Evolutionary conservation across 2,797 vertebrate genomes (phyloP).

Genomic region (Dermochelys coriacea): DNA sequence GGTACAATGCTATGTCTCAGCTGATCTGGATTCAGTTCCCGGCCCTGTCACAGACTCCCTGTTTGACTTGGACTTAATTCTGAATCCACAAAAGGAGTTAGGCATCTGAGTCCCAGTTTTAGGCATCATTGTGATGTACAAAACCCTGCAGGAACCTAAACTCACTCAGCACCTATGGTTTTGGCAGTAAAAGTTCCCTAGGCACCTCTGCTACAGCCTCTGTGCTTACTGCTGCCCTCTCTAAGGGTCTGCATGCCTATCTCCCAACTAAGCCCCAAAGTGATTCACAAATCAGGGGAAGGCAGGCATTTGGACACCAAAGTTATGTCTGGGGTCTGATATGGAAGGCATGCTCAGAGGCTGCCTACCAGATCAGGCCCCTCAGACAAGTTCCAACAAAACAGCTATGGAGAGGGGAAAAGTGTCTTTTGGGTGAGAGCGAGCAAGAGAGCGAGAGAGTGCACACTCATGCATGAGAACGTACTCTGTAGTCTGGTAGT

Average conservation of each 20-base stretch:
- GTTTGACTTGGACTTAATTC: background rate
- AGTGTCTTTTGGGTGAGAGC: background rate
- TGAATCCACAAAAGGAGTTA: background rate
- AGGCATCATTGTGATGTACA: background rate
- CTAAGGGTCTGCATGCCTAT: background rate
- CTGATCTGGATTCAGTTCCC: background rate
- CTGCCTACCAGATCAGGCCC: background rate
- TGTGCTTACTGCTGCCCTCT: background rate
- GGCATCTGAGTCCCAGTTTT: background rate
- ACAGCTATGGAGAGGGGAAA: background rate
- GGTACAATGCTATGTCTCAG: background rate
- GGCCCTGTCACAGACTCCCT: background rate
- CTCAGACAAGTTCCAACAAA: background rate
- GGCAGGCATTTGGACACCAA: background rate
- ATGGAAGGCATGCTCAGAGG: background rate
- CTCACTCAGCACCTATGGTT: background rate
- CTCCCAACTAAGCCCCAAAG: background rate
- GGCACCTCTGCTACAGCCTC: no score
- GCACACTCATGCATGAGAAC: background rate
- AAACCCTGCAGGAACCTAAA: background rate
- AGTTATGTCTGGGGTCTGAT: background rate
- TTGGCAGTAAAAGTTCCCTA: background rate
- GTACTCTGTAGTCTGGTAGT: background rate
- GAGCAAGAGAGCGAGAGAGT: no score
- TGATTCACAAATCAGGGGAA: background rate